A percentile compares a stretch with the other conserved stretches of the same genome.
phyloP scores from a whole-genome alignment of 2,113 vertebrate species.

The Acrocephalus kingi region DNA sequence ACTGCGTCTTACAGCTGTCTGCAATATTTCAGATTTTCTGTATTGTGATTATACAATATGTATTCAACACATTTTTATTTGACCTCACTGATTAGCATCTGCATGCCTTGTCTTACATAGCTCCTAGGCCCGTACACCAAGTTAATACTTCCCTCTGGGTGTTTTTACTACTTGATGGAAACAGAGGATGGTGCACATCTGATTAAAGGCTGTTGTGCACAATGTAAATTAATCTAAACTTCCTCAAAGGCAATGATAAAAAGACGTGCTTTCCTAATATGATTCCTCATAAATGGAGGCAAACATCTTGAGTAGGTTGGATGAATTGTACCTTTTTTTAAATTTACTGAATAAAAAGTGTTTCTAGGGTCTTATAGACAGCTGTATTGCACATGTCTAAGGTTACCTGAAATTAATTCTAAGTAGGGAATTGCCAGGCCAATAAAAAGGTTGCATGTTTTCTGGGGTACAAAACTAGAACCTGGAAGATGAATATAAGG shows the following conservation, averaged over 20 bases:
- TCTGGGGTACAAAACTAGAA: background rate
- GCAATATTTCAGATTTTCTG: background rate
- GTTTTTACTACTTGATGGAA: background rate
- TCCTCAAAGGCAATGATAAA: background rate
- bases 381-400: background rate
- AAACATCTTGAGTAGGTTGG: background rate
- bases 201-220: background rate
- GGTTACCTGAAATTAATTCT: background rate
- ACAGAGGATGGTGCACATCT: background rate
- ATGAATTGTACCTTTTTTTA: background rate
- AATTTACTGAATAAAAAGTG: background rate
- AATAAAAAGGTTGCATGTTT: fast-evolving
- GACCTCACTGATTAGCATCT: background rate
- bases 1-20: background rate
- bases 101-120: background rate
- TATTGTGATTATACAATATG: background rate
- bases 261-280: background rate
- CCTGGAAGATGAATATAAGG: background rate
- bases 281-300: background rate
- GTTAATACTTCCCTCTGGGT: background rate
- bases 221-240: background rate
- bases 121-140: background rate
- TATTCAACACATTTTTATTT: background rate
- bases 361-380: background rate
- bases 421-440: background rate